These are phyloP conservation scores for Pammene fasciana DNA, from an alignment of 2,888 invertebrate species.

Conservation along the genomic window DNA sequence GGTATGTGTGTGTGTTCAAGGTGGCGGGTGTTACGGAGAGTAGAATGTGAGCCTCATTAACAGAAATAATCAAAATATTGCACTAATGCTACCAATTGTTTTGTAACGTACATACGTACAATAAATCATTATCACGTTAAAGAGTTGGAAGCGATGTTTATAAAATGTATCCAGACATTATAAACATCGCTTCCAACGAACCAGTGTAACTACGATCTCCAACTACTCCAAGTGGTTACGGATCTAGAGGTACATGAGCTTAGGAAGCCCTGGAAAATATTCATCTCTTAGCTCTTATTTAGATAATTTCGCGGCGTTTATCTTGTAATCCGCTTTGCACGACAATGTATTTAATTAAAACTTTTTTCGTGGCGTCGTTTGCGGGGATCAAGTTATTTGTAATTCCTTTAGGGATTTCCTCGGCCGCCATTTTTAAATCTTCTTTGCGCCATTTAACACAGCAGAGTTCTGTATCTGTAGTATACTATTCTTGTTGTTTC, in stretches of 20 bases:
- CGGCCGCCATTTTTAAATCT: background rate
- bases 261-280: background rate
- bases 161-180: background rate
- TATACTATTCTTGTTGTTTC: too few relatives aligned
- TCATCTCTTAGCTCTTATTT: slow-evolving; percentile 20
- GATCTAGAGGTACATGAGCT: background rate
- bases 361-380: slow-evolving; percentile 21
- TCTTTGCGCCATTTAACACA: background rate
- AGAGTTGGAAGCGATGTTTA: background rate
- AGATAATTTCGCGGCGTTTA: slow-evolving; percentile 24
- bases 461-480: background rate
- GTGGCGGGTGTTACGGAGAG: too few relatives aligned
- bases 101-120: too few relatives aligned
- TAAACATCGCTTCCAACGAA: background rate
- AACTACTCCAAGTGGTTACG: background rate
- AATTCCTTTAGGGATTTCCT: slow-evolving; percentile 11
- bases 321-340: slow-evolving; percentile 22
- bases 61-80: background rate
- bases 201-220: background rate
- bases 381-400: slow-evolving; percentile 12
- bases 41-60: too few relatives aligned
- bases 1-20: too few relatives aligned
- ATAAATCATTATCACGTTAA: background rate
- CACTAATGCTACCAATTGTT: background rate
- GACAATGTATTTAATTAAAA: slow-evolving; percentile 29